A percentile compares a stretch with the other conserved stretches of the same genome.
Evolutionary conservation across 2,888 invertebrate species (phyloP).

Genomic region (Steinernema carpocapsae): DNA sequence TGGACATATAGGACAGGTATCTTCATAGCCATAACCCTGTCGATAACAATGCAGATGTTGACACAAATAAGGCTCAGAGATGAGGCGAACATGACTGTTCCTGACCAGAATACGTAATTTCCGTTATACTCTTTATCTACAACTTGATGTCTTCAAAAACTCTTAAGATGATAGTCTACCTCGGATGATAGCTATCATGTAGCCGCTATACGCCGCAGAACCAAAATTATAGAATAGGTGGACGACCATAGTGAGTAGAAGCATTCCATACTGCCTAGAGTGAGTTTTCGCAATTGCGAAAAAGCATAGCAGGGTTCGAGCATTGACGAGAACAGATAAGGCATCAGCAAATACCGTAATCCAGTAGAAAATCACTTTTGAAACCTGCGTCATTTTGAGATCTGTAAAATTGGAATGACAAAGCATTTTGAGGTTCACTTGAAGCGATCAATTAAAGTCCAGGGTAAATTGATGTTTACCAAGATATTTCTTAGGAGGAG

Average conservation of each 20-base stretch:
- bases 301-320: not conserved
- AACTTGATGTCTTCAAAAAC: too few relatives aligned
- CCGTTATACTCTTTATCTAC: too few relatives aligned
- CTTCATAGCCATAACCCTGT: not conserved
- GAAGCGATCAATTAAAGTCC: too few relatives aligned
- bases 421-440: too few relatives aligned
- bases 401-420: not conserved
- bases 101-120: not conserved
- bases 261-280: conserved; percentile 18
- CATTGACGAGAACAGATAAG: not conserved
- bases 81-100: not conserved
- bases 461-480: too few relatives aligned
- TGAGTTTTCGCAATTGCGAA: too few relatives aligned
- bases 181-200: not conserved
- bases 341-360: not conserved
- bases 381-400: not conserved
- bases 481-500: too few relatives aligned
- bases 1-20: not conserved
- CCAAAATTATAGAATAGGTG: not conserved
- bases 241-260: not conserved
- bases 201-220: not conserved
- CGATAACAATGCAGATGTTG: conserved; percentile 5
- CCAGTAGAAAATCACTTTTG: conserved; percentile 1
- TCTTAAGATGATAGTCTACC: too few relatives aligned
- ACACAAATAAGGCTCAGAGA: not conserved